Evolutionary conservation across 1,140 invertebrate species (phyloP).

Genomic region (Zaprionus ornatus): DNA sequence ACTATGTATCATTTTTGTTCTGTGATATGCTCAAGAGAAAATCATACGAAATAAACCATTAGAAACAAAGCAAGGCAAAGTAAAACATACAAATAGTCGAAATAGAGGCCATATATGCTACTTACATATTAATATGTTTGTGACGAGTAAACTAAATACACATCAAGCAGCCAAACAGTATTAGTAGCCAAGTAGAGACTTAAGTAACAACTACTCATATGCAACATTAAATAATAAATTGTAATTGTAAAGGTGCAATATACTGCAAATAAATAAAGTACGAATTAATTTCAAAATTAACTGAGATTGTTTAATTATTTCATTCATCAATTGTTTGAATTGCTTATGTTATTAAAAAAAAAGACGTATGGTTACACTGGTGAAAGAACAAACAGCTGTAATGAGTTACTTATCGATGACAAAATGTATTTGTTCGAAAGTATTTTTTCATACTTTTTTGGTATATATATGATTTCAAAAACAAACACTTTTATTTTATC

Average conservation of each 20-base stretch:
- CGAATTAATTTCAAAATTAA: slow-evolving; percentile 33
- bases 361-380: slow-evolving; percentile 6
- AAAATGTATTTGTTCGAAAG: too few species aligned
- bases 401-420: slow-evolving; percentile 6
- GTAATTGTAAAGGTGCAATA: slow-evolving; percentile 39
- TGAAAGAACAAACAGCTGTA: background rate
- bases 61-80: slow-evolving; percentile 28
- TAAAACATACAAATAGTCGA: slow-evolving; percentile 22
- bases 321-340: background rate
- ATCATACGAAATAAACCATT: slow-evolving; percentile 48
- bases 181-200: slow-evolving; percentile 50
- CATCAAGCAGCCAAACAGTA: slow-evolving; percentile 55
- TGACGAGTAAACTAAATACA: slow-evolving; percentile 36
- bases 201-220: slow-evolving; percentile 53
- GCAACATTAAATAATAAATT: slow-evolving; percentile 44
- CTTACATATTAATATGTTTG: slow-evolving; percentile 15
- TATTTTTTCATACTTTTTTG: too few species aligned
- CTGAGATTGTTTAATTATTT: background rate
- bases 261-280: slow-evolving; percentile 43
- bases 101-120: slow-evolving; percentile 29
- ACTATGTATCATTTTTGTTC: slow-evolving; percentile 77
- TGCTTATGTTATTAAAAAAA: background rate
- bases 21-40: slow-evolving; percentile 80
- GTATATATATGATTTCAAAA: too few species aligned
- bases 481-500: background rate